Conservation (phyloP, 2,888 invertebrate species). For the Autographa pulchrina region DNA sequence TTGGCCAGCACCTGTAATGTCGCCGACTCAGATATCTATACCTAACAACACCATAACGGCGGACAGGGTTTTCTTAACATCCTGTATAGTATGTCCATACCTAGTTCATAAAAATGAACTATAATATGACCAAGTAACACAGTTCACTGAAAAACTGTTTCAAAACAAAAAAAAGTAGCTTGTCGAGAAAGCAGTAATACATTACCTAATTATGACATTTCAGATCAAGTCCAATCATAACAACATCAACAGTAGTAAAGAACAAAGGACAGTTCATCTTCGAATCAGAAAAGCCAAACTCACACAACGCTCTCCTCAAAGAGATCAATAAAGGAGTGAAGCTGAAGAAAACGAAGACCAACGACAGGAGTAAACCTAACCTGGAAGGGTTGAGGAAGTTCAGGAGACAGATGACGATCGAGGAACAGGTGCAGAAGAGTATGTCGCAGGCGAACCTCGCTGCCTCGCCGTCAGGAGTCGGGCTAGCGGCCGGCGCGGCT, state of each 20-base stretch:
- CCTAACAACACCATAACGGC: too few relatives aligned
- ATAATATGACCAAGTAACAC: not conserved
- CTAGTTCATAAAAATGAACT: not conserved
- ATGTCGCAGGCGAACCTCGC: conserved; percentile 92
- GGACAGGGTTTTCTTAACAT: too few relatives aligned
- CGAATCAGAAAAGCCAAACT: conserved; percentile 94
- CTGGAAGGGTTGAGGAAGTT: conserved; percentile 96
- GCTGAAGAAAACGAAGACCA: conserved; percentile 93
- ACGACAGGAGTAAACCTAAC: conserved; percentile 96
- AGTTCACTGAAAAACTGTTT: too few relatives aligned
- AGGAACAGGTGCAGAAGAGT: conserved; percentile 96
- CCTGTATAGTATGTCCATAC: too few relatives aligned
- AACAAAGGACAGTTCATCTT: conserved; percentile 95
- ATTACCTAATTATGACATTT: conserved; percentile 44
- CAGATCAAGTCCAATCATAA: conserved; percentile 90
- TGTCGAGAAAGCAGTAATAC: too few relatives aligned
- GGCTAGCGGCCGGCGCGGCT: conserved; percentile 70
- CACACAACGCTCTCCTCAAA: conserved; percentile 94
- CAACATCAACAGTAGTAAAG: conserved; percentile 90
- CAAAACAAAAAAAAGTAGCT: too few relatives aligned
- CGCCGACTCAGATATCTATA: too few relatives aligned
- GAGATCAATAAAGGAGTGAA: conserved; percentile 94
- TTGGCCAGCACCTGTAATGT: too few relatives aligned
- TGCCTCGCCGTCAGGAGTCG: conserved; percentile 83
- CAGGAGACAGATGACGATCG: conserved; percentile 96